Evolutionary conservation across 1,140 invertebrate genomes (phyloP), one percentile per base, ranked within the genome.

Genomic region (Drosophila sp.): DNA sequence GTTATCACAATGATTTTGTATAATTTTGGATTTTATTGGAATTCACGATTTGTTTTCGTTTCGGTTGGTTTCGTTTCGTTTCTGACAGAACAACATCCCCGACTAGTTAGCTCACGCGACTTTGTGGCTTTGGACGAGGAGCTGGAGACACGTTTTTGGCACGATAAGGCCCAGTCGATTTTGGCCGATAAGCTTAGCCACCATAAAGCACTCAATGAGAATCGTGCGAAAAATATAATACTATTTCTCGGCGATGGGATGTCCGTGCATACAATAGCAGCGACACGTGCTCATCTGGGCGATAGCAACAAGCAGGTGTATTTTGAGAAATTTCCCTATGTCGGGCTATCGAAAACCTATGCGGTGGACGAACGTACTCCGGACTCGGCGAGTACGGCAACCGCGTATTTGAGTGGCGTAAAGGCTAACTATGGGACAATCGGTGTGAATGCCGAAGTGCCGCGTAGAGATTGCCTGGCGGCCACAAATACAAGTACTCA

Each of bases 231-330:
- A 79, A 96, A 96, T 87, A 93, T 96, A 5, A 95, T 97, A 33
- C 83, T 97, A 61, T 97, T 96, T 87, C 87, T 97, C 30, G 96
- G 96, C 1, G 96, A 97, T 82, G 96, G 96, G 7, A 96, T 97
- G 95, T 95, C 95, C 6, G 91, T 96, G n/a, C 92, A 95, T 1
- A 96, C 96, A 5, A 87, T 96, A 6, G 94, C 95, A 0, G 95
- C 95, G 0, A 94, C 95, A 8, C 92, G 96, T 41, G 94, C 95
- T 29, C 93, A 94, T 63, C 93, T 94, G 79, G 95, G 95, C 0
- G 95, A 93, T 30, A 95, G 96, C 92, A 95, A 96, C 79, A 85
- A 92, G 6, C 89, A 93, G 66, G 93, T 97, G 3, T 93, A 92
- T 38, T 97, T 96, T 80, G 96, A 97, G 77, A 92, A 94, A 41